Evolutionary conservation across 1,140 invertebrate genomes (phyloP).

Genomic region (Zaprionus ghesquierei): DNA sequence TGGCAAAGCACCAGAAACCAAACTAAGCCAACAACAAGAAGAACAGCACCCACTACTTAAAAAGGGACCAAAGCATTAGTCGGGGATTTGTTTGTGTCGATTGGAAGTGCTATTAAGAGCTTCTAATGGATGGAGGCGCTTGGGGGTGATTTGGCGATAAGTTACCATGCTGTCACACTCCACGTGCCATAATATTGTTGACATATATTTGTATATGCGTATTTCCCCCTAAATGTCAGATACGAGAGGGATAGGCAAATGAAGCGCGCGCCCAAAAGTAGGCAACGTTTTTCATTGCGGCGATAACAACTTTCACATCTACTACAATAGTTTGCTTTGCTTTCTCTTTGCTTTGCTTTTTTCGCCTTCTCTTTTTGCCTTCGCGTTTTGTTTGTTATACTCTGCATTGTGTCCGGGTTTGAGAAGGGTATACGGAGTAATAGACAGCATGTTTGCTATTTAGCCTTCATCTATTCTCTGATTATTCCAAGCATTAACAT

Average conservation of each 20-base stretch:
- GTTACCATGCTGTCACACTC: constrained; percentile 18
- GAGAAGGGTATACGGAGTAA: not conserved
- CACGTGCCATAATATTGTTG: not conserved
- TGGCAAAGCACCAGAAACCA: constrained; percentile 48
- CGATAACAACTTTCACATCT: constrained; percentile 38
- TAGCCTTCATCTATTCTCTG: not conserved
- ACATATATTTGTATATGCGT: not conserved
- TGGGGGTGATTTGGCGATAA: constrained; percentile 21
- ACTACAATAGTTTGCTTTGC: constrained; percentile 19
- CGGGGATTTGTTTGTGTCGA: constrained; percentile 35
- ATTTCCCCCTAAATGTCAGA: constrained; percentile 8
- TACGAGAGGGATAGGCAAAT: constrained; percentile 15
- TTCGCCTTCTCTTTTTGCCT: not conserved
- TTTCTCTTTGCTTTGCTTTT: not conserved
- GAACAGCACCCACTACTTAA: constrained; percentile 18
- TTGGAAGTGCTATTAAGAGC: constrained; percentile 33
- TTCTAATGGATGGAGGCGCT: constrained; percentile 7
- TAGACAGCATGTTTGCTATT: not conserved
- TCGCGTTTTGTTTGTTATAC: constrained; percentile 18
- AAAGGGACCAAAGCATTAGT: constrained; percentile 19
- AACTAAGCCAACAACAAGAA: constrained; percentile 34
- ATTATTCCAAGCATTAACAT: not conserved
- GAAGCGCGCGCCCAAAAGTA: constrained; percentile 31
- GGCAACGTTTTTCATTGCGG: constrained; percentile 32
- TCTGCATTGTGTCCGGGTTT: not conserved